These are phyloP conservation scores for Ageneiosus marmoratus DNA, from an alignment of 2,113 vertebrate genomes.

Conservation along the genomic window DNA sequence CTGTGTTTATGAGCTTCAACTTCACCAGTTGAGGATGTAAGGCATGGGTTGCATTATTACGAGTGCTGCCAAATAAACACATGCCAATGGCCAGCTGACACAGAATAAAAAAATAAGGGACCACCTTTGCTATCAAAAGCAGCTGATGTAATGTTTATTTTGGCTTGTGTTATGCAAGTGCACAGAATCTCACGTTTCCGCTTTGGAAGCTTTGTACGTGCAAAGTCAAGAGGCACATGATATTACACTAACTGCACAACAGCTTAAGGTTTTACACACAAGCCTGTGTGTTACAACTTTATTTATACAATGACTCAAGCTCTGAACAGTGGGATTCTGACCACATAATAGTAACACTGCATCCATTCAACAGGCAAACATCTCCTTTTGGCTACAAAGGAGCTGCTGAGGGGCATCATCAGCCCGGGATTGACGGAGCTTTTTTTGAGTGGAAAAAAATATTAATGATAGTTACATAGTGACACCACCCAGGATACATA, in stretches of 20 bases:
- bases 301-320: constrained; percentile 75
- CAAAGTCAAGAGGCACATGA: constrained; percentile 18
- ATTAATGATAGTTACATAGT: constrained; percentile 58
- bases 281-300: constrained; percentile 60
- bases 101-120: not conserved
- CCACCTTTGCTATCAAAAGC: constrained; percentile 19
- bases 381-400: constrained; percentile 43
- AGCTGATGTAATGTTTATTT: constrained; percentile 29
- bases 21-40: not conserved
- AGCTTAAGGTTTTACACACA: not conserved
- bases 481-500: constrained; percentile 65
- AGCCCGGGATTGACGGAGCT: constrained; percentile 44
- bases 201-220: not conserved
- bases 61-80: not conserved
- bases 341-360: constrained; percentile 66
- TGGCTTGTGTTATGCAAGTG: not conserved
- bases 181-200: not conserved
- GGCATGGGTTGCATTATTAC: not conserved
- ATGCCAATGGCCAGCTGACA: not conserved
- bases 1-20: not conserved
- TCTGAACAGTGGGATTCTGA: constrained; percentile 70
- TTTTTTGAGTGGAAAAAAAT: constrained; percentile 45
- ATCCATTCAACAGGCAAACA: constrained; percentile 51
- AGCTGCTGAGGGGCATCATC: constrained; percentile 57
- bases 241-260: constrained; percentile 16